A percentile compares a stretch with the other conserved stretches of the same genome.
Conservation (phyloP, 2,888 invertebrate species). For the Tuberolachnus salignus region DNA sequence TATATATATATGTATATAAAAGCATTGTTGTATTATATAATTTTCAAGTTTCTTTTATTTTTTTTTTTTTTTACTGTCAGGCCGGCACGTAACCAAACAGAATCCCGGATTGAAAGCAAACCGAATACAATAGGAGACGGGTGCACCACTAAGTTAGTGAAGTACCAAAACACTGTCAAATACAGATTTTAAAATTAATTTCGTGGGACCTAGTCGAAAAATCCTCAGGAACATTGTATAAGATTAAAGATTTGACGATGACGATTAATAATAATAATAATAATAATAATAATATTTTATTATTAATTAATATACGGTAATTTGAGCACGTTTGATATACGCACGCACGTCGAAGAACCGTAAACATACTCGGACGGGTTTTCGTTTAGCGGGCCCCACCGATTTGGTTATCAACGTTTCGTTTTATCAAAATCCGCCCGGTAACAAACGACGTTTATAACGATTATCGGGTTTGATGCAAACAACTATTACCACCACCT, state of each 20-base stretch:
- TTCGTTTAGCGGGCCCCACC: no score
- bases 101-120: neutral
- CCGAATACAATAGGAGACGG: neutral
- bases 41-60: neutral
- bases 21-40: neutral
- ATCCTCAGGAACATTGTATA: neutral
- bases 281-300: no score
- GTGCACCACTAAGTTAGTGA: neutral
- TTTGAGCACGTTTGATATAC: no score
- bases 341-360: no score
- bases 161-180: neutral
- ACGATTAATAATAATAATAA: no score
- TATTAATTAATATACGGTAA: no score
- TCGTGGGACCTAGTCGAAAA: neutral
- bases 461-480: no score
- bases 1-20: neutral
- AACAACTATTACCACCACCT: no score
- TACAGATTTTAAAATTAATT: constrained; percentile 33
- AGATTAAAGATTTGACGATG: neutral
- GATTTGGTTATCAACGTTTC: no score
- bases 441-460: no score
- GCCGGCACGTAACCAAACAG: neutral
- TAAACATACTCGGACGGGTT: neutral
- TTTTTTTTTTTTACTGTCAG: neutral
- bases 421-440: no score